These are phyloP conservation scores for Ganaspis brasiliensis DNA, from an alignment of 2,888 invertebrate genomes.

Conservation along the genomic window DNA sequence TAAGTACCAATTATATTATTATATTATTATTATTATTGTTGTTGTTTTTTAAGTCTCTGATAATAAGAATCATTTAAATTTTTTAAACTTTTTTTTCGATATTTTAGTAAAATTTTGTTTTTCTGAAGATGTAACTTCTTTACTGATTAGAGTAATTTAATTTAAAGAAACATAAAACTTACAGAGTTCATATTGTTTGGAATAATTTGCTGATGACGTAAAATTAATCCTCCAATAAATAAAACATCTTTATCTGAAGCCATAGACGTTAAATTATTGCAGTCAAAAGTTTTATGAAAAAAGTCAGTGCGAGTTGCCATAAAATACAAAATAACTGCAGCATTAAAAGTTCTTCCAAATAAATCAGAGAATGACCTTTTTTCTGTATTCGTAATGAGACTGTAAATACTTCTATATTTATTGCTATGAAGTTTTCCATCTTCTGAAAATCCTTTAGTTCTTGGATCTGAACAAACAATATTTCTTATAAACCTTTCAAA, in stretches of 20 bases:
- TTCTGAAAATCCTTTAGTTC: too few species aligned
- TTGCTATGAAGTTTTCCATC: conserved; percentile 35
- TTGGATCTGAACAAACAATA: conserved; percentile 65
- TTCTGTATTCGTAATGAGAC: too few species aligned
- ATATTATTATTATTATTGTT: too few species aligned
- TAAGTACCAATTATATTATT: too few species aligned
- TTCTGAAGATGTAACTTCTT: too few species aligned
- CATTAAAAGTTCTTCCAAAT: conserved; percentile 86
- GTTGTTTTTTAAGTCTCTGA: too few species aligned
- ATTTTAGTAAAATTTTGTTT: too few species aligned
- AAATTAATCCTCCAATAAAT: conserved; percentile 85
- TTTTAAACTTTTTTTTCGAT: conserved; percentile 12
- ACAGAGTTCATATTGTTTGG: conserved; percentile 90
- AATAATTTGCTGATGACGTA: conserved; percentile 83
- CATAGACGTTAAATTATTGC: conserved; percentile 85
- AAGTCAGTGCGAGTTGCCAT: conserved; percentile 84
- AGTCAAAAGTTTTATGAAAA: conserved; percentile 82
- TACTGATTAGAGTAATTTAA: conserved; percentile 3
- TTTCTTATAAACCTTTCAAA: too few species aligned
- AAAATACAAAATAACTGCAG: conserved; percentile 85
- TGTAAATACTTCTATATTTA: too few species aligned
- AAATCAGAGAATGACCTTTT: conserved; percentile 86
- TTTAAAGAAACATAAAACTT: conserved; percentile 49
- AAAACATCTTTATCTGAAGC: conserved; percentile 69
- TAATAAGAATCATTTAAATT: too few species aligned